Conservation (phyloP, 2,888 invertebrate species). For the Alsophila aescularia region DNA sequence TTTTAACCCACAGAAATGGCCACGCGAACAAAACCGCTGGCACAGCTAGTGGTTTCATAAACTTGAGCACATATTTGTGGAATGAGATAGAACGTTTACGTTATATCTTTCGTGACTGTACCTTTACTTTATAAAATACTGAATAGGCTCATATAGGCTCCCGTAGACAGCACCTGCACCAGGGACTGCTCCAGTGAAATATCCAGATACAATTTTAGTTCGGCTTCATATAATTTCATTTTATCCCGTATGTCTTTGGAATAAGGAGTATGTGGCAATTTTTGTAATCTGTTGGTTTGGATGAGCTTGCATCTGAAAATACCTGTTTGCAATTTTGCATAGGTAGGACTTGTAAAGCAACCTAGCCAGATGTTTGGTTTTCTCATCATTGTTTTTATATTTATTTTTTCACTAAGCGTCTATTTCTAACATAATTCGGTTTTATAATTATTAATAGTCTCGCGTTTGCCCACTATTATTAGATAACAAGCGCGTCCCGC, state of each 20-base stretch:
- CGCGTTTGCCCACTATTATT: too few species aligned
- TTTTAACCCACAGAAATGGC: too few species aligned
- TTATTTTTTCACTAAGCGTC: neutral
- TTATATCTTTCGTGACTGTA: too few species aligned
- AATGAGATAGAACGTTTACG: too few species aligned
- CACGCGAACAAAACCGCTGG: too few species aligned
- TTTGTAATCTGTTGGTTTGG: constrained; percentile 22
- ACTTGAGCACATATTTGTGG: too few species aligned
- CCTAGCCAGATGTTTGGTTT: constrained; percentile 61
- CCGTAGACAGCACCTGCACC: constrained; percentile 14
- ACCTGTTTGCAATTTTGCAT: constrained; percentile 45
- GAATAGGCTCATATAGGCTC: constrained; percentile 4
- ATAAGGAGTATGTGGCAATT: neutral
- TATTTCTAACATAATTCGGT: too few species aligned
- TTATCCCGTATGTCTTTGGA: neutral
- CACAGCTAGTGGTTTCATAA: too few species aligned
- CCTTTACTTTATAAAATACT: neutral
- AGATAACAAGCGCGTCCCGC: too few species aligned
- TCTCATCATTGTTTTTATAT: constrained; percentile 43
- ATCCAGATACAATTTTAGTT: constrained; percentile 6
- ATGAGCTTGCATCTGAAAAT: constrained; percentile 55
- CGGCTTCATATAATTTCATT: neutral
- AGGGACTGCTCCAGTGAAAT: constrained; percentile 14
- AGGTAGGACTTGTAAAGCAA: constrained; percentile 58
- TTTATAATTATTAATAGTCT: too few species aligned